Base-by-base conservation (phyloP, 2,888 invertebrate species). In the Perdita meconis region DNA sequence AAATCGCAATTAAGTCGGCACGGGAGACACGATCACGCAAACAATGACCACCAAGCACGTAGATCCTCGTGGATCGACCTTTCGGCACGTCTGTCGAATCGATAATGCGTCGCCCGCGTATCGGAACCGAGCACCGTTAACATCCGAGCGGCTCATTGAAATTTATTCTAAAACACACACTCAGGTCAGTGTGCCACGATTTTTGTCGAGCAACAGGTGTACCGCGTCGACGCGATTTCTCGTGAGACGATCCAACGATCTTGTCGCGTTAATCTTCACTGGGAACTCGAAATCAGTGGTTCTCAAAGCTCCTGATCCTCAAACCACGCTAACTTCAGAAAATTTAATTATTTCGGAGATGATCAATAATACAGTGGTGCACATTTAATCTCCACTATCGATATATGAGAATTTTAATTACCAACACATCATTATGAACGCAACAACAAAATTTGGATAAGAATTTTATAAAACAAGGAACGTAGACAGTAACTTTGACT, bases 161-260 rank as follows among this genome's bases (percentile, higher is more conserved):
- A 90, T 88, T 90, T 89, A 90, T 90, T 90, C 90, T 87, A 89
- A 90, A 90, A 88, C 87, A 85, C 84, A 19, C 50, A 6, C 26
- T 78, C 65, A 82, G 91, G 91, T 91, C 87, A 91, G 91, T 91
- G 86, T 90, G 90, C 86, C 90, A 87, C 73, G 78, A 85, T 87
- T 88, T 87, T 88, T 87, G 69, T 83, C 79, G 75, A 78, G 68
- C 78, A 78, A 74, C 78, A 73, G 68, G 69, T 81, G 59, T 72
- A 82, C 44, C 68, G 30, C 22, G 50, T 34, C 72, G 30, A 30
- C 59, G 50, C 74, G 60, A 68, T 72, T 74, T 72, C 74, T 76
- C 65, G 59, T 26, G 22, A 65, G n/a, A n/a, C 42, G 40, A 30
- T 40, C 47, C 10, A 38, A 16, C 26, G 63, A 38, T 38, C 38